These are phyloP conservation scores for Spisula solida DNA, from an alignment of 2,888 invertebrate genomes.

Conservation along the genomic window DNA sequence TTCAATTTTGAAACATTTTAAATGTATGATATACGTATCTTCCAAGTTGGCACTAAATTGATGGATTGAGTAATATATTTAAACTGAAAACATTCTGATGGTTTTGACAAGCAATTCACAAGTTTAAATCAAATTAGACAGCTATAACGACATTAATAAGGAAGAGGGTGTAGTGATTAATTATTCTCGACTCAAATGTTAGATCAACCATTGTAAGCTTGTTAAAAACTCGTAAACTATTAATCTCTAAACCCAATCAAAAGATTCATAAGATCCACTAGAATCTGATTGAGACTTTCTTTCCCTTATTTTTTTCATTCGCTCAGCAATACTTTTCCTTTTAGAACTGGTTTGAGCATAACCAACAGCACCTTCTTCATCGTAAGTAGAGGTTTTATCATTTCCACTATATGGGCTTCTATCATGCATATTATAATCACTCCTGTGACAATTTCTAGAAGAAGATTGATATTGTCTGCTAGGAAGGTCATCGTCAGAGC, in stretches of 20 bases:
- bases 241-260: not conserved
- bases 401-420: not conserved
- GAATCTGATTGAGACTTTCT: not conserved
- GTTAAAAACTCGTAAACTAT: no score
- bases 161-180: no score
- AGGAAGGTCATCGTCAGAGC: not conserved
- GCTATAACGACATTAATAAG: no score
- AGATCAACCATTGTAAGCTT: no score
- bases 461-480: not conserved
- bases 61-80: no score
- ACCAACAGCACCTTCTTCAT: not conserved
- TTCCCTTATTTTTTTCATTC: slow-evolving; percentile 26
- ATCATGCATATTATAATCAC: not conserved
- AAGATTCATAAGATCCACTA: not conserved
- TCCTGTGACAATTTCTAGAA: not conserved
- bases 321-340: slow-evolving; percentile 24
- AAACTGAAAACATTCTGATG: no score
- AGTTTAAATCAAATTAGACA: no score
- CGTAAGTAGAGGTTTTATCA: not conserved
- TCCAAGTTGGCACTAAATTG: no score
- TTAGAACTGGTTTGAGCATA: not conserved
- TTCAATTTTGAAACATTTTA: no score
- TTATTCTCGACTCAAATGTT: no score
- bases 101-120: no score
- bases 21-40: no score